Evolutionary conservation across 2,113 vertebrate genomes (phyloP).

Genomic region (Accipiter cooperii): DNA sequence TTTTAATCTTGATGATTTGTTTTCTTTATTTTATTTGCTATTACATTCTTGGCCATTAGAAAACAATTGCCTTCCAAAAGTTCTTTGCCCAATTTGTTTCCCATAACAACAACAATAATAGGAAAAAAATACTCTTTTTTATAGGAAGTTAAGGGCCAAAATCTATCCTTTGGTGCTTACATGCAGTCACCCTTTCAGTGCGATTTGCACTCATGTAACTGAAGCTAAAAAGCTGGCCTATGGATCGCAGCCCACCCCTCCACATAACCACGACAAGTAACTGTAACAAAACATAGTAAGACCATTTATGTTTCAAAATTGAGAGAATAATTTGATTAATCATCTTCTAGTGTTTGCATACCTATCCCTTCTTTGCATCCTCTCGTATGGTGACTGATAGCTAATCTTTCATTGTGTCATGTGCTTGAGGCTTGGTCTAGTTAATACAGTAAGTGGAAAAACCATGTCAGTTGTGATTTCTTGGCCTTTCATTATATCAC

Average conservation of each 20-base stretch:
- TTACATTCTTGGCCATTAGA: neutral
- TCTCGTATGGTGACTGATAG: neutral
- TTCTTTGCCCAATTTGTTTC: constrained; percentile 5
- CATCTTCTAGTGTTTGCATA: neutral
- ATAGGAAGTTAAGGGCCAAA: neutral
- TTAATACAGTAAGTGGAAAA: neutral
- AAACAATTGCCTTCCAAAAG: neutral
- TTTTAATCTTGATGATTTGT: neutral
- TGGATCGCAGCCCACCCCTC: neutral
- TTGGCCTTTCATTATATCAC: neutral
- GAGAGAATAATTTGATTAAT: neutral
- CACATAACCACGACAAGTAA: neutral
- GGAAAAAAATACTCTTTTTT: neutral
- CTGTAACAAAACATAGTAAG: neutral
- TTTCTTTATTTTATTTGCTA: neutral
- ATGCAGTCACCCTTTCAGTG: neutral
- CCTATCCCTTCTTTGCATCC: neutral
- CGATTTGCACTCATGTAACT: neutral
- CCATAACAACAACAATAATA: constrained; percentile 5
- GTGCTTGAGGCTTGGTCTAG: neutral
- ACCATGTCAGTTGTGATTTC: neutral
- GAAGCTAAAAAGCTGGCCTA: neutral
- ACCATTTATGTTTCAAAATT: neutral
- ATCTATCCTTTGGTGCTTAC: neutral
- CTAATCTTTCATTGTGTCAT: neutral